phyloP scores from a whole-genome alignment of 2,888 invertebrate genomes.

The Lacanobia wlatinum region DNA sequence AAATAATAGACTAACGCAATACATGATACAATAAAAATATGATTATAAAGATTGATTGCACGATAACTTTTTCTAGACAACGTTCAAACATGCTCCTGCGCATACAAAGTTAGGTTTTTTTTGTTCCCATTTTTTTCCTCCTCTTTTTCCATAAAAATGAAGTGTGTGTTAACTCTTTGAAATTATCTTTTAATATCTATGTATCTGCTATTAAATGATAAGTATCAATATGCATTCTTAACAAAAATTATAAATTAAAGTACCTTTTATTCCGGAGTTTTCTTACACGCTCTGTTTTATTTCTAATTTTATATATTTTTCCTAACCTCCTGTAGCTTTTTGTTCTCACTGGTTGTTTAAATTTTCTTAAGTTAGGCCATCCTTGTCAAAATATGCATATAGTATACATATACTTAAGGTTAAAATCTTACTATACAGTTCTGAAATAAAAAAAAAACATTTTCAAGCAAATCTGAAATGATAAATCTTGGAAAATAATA shows the following conservation, averaged over 20 bases:
- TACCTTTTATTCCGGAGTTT: not conserved
- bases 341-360: too few species aligned
- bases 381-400: not conserved
- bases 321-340: too few species aligned
- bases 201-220: not conserved
- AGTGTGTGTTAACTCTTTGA: constrained; percentile 10
- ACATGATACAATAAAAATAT: constrained; percentile 51
- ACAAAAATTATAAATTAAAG: not conserved
- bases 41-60: constrained; percentile 54
- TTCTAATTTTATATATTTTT: not conserved
- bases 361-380: too few species aligned
- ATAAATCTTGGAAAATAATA: not conserved
- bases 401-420: not conserved
- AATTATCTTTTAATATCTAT: not conserved
- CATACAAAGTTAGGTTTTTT: constrained; percentile 41
- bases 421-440: not conserved
- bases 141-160: constrained; percentile 2
- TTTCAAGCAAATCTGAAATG: not conserved
- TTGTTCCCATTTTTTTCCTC: constrained; percentile 1
- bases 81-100: constrained; percentile 44
- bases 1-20: constrained; percentile 49
- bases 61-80: constrained; percentile 53
- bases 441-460: not conserved
- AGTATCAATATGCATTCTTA: not conserved
- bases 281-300: not conserved